Evolutionary conservation across 2,113 vertebrate genomes (phyloP).

Genomic region (Paedocypris sp.): DNA sequence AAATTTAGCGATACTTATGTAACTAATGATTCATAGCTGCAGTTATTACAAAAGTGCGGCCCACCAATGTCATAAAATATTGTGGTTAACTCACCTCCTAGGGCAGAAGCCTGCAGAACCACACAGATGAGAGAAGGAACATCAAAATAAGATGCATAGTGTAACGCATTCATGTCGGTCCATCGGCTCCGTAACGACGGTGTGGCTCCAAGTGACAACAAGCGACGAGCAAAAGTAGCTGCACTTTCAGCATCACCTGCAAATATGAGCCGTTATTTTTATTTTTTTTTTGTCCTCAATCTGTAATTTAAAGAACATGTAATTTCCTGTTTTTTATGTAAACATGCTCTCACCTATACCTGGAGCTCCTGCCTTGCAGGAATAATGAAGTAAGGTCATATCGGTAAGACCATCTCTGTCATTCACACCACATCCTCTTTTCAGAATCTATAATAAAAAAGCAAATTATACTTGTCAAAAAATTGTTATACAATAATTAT

Average conservation of each 20-base stretch:
- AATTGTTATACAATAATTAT: too few species aligned
- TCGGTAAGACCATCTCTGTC: conserved; percentile 93
- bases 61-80: too few species aligned
- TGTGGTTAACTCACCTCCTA: conserved; percentile 85
- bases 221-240: conserved; percentile 74
- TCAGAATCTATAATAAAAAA: conserved; percentile 73
- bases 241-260: conserved; percentile 84
- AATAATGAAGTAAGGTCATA: conserved; percentile 94
- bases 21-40: too few species aligned
- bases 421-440: conserved; percentile 88
- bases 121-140: conserved; percentile 82
- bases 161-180: conserved; percentile 97
- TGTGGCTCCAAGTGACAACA: conserved; percentile 81
- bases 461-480: neutral
- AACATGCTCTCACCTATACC: conserved; percentile 76
- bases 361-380: conserved; percentile 92
- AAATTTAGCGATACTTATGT: too few species aligned
- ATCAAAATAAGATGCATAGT: conserved; percentile 96
- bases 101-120: conserved; percentile 78
- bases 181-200: conserved; percentile 83
- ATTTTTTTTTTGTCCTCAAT: neutral
- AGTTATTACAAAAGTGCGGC: too few species aligned
- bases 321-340: too few species aligned
- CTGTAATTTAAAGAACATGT: neutral
- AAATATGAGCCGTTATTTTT: neutral